Conservation (phyloP, 2,113 vertebrate species). For the Xiphophorus maculatus region DNA sequence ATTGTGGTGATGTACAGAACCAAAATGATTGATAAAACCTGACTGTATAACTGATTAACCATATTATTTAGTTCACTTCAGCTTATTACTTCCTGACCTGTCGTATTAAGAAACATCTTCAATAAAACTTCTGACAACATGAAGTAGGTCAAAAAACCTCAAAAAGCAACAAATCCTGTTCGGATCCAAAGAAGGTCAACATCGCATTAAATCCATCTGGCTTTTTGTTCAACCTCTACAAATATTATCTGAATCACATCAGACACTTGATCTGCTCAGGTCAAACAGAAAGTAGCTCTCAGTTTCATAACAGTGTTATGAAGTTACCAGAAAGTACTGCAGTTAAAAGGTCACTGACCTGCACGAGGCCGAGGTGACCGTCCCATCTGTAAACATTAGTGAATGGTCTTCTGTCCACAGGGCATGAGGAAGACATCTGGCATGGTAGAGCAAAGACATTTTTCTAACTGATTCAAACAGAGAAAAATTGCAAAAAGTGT, state of each 20-base stretch:
- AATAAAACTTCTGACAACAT: too few relatives aligned
- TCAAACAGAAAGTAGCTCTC: not conserved
- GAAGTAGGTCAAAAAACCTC: too few relatives aligned
- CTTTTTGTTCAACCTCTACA: not conserved
- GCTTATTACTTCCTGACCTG: too few relatives aligned
- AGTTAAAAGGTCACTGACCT: constrained; percentile 59
- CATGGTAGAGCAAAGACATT: constrained; percentile 56
- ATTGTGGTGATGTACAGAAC: too few relatives aligned
- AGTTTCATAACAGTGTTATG: not conserved
- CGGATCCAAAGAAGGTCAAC: too few relatives aligned
- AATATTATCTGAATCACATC: not conserved
- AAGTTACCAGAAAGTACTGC: not conserved
- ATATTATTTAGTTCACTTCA: too few relatives aligned
- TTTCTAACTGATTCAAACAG: not conserved
- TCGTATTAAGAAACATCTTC: too few relatives aligned
- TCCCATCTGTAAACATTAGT: constrained; percentile 85
- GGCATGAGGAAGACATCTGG: constrained; percentile 90
- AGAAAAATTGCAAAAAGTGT: not conserved
- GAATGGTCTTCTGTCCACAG: constrained; percentile 92
- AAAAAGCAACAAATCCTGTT: too few relatives aligned
- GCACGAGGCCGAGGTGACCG: constrained; percentile 67
- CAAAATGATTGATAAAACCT: too few relatives aligned
- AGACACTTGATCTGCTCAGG: not conserved
- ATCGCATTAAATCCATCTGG: not conserved
- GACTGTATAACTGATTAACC: too few relatives aligned